Percentiles rank a stretch among this genome's conserved stretches.
Evolutionary conservation across 2,888 invertebrate species (phyloP).

Genomic region (Habroteleia sp.): DNA sequence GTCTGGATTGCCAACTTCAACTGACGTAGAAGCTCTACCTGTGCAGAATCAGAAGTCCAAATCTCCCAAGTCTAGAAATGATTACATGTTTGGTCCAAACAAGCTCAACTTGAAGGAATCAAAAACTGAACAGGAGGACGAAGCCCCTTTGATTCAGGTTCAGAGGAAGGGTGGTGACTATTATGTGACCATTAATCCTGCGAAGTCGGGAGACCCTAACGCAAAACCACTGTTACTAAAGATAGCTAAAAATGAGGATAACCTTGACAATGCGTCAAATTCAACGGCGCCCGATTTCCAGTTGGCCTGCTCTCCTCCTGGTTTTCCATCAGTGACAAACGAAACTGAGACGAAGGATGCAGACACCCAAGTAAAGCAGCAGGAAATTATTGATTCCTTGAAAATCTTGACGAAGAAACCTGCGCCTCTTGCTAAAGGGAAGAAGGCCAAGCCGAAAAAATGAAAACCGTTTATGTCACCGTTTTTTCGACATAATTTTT

Average conservation of each 20-base stretch:
- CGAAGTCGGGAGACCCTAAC: conserved; percentile 42
- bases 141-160: conserved; percentile 71
- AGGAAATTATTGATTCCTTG: conserved; percentile 67
- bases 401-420: too few species aligned
- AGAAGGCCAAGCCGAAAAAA: conserved; percentile 1
- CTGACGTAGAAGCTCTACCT: background rate
- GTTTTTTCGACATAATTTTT: too few species aligned
- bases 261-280: conserved; percentile 58
- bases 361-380: conserved; percentile 69
- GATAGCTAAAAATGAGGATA: conserved; percentile 69
- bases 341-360: conserved; percentile 61
- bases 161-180: conserved; percentile 72
- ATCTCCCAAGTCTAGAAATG: conserved; percentile 56
- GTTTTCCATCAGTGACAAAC: conserved; percentile 58
- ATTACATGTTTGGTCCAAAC: conserved; percentile 38
- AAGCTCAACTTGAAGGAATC: conserved; percentile 7
- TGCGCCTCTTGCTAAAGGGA: too few species aligned
- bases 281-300: conserved; percentile 71
- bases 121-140: conserved; percentile 62
- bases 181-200: conserved; percentile 70
- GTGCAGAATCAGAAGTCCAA: conserved; percentile 36
- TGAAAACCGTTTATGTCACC: too few species aligned
- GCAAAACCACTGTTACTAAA: conserved; percentile 71
- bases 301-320: conserved; percentile 72
- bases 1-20: conserved; percentile 24